A percentile compares a stretch with the other conserved stretches of the same genome.
These are phyloP conservation scores for Palythoa caribaeorum DNA, from an alignment of 92 coral and sea anemone species.

Conservation along the genomic window DNA sequence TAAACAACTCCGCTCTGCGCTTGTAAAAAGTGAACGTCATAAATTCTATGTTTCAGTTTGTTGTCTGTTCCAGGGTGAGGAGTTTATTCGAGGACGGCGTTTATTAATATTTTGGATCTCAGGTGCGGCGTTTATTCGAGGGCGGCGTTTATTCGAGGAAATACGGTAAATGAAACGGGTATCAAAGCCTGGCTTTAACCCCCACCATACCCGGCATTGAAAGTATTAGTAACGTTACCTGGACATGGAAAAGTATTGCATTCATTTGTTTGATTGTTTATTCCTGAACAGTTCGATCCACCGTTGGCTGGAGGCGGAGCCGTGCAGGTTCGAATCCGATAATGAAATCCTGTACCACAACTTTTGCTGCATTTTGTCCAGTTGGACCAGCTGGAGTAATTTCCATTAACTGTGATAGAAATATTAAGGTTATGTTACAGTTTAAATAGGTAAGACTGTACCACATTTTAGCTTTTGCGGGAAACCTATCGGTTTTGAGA, in stretches of 20 bases:
- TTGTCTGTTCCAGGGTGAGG: too few species aligned
- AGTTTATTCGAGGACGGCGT: too few species aligned
- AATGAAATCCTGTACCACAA: slow-evolving; percentile 19
- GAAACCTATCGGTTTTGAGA: neutral
- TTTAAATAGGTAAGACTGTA: neutral
- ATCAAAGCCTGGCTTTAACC: neutral
- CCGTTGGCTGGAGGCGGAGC: slow-evolving; percentile 30
- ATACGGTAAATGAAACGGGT: neutral
- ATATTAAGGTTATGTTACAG: neutral
- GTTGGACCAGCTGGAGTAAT: slow-evolving; percentile 33
- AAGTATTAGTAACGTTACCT: neutral
- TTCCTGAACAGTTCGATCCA: slow-evolving; percentile 10
- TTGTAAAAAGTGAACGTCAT: too few species aligned
- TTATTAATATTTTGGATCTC: too few species aligned
- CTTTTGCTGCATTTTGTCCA: slow-evolving; percentile 32
- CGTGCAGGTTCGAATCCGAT: slow-evolving; percentile 30
- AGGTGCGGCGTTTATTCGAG: too few species aligned
- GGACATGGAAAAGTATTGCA: slow-evolving; percentile 10
- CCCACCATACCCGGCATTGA: neutral
- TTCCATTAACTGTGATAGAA: slow-evolving; percentile 15
- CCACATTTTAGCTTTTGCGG: neutral
- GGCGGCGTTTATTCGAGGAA: too few species aligned
- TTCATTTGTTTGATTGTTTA: neutral
- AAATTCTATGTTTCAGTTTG: too few species aligned
- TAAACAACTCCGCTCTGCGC: neutral